These are phyloP conservation scores for Triplophysa yarkandensis DNA, from an alignment of 2,797 vertebrate genomes.

Conservation along the genomic window DNA sequence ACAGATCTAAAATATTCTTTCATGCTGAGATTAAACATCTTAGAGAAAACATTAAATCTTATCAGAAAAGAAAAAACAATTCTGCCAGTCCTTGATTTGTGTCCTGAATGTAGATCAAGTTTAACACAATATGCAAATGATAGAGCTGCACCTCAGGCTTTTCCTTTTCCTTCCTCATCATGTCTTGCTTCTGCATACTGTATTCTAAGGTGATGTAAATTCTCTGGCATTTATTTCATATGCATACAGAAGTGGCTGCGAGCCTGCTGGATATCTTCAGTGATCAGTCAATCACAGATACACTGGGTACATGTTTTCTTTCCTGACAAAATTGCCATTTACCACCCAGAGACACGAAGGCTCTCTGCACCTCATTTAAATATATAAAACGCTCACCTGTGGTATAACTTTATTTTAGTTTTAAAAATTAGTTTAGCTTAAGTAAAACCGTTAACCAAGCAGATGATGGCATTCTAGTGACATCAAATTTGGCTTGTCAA, in stretches of 20 bases:
- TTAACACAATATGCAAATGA: neutral
- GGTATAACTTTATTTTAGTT: slow-evolving; percentile 15
- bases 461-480: neutral
- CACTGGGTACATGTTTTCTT: slow-evolving; percentile 39
- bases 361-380: slow-evolving; percentile 28
- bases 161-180: neutral
- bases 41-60: neutral
- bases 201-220: neutral
- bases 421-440: slow-evolving; percentile 32
- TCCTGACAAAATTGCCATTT: slow-evolving; percentile 42
- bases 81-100: neutral
- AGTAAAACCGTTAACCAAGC: neutral
- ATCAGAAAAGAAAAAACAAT: neutral
- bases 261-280: slow-evolving; percentile 24
- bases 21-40: neutral
- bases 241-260: slow-evolving; percentile 16
- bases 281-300: slow-evolving; percentile 22
- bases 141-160: neutral
- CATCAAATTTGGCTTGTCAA: neutral
- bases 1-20: too few relatives aligned
- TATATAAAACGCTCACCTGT: slow-evolving; percentile 5
- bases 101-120: neutral
- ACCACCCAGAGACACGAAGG: slow-evolving; percentile 32
- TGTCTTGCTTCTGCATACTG: neutral
- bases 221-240: slow-evolving; percentile 8